Evolutionary conservation across 2,888 invertebrate species (phyloP), one percentile per base, ranked within the genome.

Genomic region (Caenorhabditis becei): DNA sequence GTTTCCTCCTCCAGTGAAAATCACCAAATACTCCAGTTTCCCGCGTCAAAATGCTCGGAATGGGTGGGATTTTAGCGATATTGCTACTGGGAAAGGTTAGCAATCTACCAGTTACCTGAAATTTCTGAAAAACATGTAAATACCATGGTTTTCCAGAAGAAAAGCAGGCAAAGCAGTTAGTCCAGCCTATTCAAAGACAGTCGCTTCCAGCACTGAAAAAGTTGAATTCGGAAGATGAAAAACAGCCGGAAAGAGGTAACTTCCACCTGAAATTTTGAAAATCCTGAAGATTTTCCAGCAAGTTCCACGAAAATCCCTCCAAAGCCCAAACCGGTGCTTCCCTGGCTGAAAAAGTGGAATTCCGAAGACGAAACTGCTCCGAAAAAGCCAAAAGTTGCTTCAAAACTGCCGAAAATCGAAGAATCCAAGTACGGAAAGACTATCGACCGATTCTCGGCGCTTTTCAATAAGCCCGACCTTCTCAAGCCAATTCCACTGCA

Each of bases 1-100:
- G 26, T 24, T 41, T 56, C 62, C 18, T 14, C 53, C 58, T 3
- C 41, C 65, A 16, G 8, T n/a, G 26, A 47, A 11, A 41, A 47
- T 37, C 2, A 10, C 63, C 3, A 59, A 51, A 44, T 28, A 41
- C 37, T 53, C 37, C 8, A 51, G 35, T 8, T 49, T 51, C 2
- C 53, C 58, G 20, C 28, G 51, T 14, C 7, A 26, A 0, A 32
- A 54, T 18, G 2, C 53, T 3, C 24, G 56, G 2, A 11, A 26
- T 28, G 28, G 51, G 1, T 74, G 74, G 74, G 66, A 74, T 32
- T 66, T 66, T n/a, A 66, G 41, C 24, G 65, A 74, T 53, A 51
- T 66, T 58, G n/a, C 35, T n/a, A 3, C 10, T 1, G 26, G 3
- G 1, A 41, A 51, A 44, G 18, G 53, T 16, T 11, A 69, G 10